These are phyloP conservation scores for Pagetopsis macropterus DNA, from an alignment of 2,797 vertebrate species.

Conservation along the genomic window DNA sequence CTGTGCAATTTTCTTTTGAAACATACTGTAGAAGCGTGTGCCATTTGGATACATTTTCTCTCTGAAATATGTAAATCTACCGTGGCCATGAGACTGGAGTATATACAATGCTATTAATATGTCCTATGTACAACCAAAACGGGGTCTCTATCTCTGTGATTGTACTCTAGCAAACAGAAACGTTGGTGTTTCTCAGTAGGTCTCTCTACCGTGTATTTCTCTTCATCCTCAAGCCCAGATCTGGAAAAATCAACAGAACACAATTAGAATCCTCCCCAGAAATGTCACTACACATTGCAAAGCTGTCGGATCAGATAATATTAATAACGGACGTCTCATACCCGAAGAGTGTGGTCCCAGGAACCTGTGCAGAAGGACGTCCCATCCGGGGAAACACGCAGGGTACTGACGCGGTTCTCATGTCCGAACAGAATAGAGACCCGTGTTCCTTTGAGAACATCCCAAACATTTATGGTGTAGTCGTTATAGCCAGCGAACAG, in stretches of 20 bases:
- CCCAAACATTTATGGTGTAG: constrained; percentile 99
- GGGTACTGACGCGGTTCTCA: constrained; percentile 96
- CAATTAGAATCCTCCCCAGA: constrained; percentile 9
- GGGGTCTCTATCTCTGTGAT: constrained; percentile 72
- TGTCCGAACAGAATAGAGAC: constrained; percentile 98
- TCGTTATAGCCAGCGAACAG: constrained; percentile 97
- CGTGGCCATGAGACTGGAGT: constrained; percentile 66
- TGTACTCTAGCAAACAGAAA: constrained; percentile 79
- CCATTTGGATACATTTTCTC: constrained; percentile 63
- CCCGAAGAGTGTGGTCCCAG: constrained; percentile 98
- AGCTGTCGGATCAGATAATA: background rate
- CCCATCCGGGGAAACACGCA: constrained; percentile 95
- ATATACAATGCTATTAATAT: constrained; percentile 75
- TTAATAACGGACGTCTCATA: constrained; percentile 60
- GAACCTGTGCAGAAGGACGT: constrained; percentile 97
- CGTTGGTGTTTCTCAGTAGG: constrained; percentile 46
- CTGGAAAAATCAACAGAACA: constrained; percentile 77
- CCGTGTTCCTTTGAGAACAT: constrained; percentile 95
- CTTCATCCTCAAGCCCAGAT: constrained; percentile 90
- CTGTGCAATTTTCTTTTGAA: constrained; percentile 62
- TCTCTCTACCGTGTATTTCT: constrained; percentile 54
- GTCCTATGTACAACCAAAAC: constrained; percentile 76
- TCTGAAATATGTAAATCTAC: constrained; percentile 68
- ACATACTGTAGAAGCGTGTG: constrained; percentile 59
- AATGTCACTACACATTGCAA: background rate